These are phyloP conservation scores for Cricetomys ansorgei DNA, from an alignment of 2,113 vertebrate species.

Conservation along the genomic window DNA sequence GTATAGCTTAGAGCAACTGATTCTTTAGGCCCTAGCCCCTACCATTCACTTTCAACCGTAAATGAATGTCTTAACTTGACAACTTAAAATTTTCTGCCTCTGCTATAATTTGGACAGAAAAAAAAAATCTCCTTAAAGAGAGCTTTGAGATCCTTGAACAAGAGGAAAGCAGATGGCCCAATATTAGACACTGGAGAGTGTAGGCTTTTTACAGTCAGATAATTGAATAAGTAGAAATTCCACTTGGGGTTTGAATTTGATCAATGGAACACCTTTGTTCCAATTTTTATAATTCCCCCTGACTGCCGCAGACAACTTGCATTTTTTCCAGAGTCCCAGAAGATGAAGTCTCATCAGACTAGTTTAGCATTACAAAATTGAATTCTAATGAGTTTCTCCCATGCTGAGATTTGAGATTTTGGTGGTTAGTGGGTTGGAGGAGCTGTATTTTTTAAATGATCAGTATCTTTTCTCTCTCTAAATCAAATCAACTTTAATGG, in stretches of 20 bases:
- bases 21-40: background rate
- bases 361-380: accelerated
- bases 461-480: constrained; percentile 33
- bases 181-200: background rate
- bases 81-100: background rate
- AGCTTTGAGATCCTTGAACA: background rate
- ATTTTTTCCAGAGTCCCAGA: constrained; percentile 60
- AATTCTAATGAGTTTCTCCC: constrained; percentile 71
- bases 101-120: constrained; percentile 9
- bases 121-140: constrained; percentile 14
- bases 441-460: constrained; percentile 46
- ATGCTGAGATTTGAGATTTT: constrained; percentile 27
- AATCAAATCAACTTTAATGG: constrained; percentile 49
- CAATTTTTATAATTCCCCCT: background rate
- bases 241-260: background rate
- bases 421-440: background rate
- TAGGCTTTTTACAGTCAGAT: background rate
- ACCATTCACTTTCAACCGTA: background rate
- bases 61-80: background rate
- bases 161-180: background rate
- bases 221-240: background rate
- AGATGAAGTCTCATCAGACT: constrained; percentile 47
- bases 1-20: background rate
- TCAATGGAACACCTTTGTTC: background rate
- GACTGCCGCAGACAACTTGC: background rate